These are phyloP conservation scores for Leptinotarsa texana DNA, from an alignment of 1,140 invertebrate species.

Conservation along the genomic window DNA sequence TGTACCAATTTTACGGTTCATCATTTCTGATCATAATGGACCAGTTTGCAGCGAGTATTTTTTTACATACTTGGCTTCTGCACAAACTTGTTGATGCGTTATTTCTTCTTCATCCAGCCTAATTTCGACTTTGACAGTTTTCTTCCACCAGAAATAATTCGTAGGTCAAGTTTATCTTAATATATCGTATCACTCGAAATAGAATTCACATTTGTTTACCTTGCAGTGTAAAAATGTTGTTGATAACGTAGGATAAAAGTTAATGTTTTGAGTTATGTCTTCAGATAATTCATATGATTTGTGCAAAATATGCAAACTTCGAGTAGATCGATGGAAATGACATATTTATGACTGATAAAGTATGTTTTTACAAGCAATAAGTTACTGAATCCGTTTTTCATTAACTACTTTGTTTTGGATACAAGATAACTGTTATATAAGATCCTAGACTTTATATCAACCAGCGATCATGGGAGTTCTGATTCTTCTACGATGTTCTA, in stretches of 20 bases:
- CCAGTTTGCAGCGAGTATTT: too few species aligned
- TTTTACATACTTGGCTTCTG: background rate
- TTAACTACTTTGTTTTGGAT: constrained; percentile 12
- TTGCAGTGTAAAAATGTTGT: constrained; percentile 11
- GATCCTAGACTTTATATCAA: background rate
- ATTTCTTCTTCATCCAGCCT: background rate
- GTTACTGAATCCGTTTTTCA: constrained; percentile 6
- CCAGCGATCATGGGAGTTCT: background rate
- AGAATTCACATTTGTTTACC: constrained; percentile 5
- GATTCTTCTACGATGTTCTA: too few species aligned
- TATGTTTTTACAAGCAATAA: constrained; percentile 5
- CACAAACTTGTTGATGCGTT: constrained; percentile 7
- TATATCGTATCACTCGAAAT: background rate
- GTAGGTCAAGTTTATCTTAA: background rate
- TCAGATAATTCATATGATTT: constrained; percentile 17
- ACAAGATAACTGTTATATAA: constrained; percentile 10
- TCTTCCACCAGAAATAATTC: background rate
- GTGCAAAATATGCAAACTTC: constrained; percentile 17
- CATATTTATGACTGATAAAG: constrained; percentile 8
- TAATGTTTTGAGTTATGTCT: constrained; percentile 13
- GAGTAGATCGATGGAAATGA: constrained; percentile 7
- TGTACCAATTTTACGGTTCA: too few species aligned
- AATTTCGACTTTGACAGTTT: background rate
- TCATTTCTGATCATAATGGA: too few species aligned
- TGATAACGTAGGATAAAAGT: constrained; percentile 16